Percentiles rank a stretch among this genome's conserved stretches.
Conservation (phyloP, 2,888 invertebrate genomes). For the Carabus problematicus region DNA sequence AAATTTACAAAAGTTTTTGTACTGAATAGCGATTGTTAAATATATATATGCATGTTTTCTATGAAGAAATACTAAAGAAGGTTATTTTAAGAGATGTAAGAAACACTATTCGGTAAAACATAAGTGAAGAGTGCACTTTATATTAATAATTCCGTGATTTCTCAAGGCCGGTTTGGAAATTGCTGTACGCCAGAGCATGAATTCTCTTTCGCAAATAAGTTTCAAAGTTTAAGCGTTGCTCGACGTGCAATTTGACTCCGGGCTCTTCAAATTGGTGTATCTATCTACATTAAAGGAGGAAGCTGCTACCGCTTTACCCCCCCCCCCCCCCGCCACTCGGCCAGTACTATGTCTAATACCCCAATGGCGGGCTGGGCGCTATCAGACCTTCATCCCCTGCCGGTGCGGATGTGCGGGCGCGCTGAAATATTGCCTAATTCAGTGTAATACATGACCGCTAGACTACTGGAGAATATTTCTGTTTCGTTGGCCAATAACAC, state of each 20-base stretch:
- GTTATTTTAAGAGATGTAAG: neutral
- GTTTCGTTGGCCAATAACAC: too few relatives aligned
- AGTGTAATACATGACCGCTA: slow-evolving; percentile 49
- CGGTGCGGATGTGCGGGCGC: slow-evolving; percentile 38
- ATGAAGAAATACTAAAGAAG: neutral
- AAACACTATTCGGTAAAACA: neutral
- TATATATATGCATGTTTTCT: neutral
- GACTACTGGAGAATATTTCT: slow-evolving; percentile 49
- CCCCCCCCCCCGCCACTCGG: neutral
- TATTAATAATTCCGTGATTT: slow-evolving; percentile 36
- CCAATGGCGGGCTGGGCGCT: too few relatives aligned
- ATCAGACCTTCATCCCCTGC: too few relatives aligned
- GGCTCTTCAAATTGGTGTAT: slow-evolving; percentile 50
- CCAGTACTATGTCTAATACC: neutral
- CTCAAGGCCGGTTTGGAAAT: slow-evolving; percentile 19
- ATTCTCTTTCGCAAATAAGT: slow-evolving; percentile 22
- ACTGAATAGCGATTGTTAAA: neutral
- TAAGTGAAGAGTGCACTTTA: slow-evolving; percentile 15
- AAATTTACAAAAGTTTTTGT: neutral
- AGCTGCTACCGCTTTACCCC: slow-evolving; percentile 4
- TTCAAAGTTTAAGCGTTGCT: slow-evolving; percentile 28
- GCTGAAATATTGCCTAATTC: slow-evolving; percentile 52
- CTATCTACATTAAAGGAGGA: slow-evolving; percentile 50
- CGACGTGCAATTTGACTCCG: slow-evolving; percentile 31
- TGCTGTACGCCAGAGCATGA: neutral